Evolutionary conservation across 2,113 vertebrate genomes (phyloP).

Genomic region (Python bivittatus): DNA sequence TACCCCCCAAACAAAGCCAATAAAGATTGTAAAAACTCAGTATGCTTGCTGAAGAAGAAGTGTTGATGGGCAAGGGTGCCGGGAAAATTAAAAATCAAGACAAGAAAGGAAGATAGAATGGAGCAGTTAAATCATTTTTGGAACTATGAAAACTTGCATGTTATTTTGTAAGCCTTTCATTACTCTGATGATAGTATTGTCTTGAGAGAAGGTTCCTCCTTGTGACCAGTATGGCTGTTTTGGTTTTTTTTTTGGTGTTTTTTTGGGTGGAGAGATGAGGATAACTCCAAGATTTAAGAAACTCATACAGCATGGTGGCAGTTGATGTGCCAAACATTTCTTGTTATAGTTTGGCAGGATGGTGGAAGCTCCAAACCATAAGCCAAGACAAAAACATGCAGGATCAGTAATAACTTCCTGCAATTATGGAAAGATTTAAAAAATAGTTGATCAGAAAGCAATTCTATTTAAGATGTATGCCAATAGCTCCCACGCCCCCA

Average conservation of each 20-base stretch:
- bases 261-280: rapidly evolving
- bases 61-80: background rate
- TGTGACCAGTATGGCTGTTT: background rate
- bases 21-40: background rate
- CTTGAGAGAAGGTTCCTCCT: background rate
- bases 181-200: background rate
- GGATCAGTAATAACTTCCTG: background rate
- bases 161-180: background rate
- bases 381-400: background rate
- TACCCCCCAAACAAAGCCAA: background rate
- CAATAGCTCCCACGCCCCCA: background rate
- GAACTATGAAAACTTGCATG: background rate
- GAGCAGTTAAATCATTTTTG: background rate
- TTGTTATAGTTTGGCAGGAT: background rate
- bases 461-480: background rate
- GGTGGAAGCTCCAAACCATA: background rate
- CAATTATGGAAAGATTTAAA: background rate
- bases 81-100: background rate
- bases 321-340: background rate
- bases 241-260: too few relatives aligned
- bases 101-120: background rate
- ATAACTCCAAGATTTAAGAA: background rate
- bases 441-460: background rate
- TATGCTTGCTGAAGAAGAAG: background rate
- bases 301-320: background rate